Percentiles rank a stretch among this genome's conserved stretches.
Evolutionary conservation across 2,113 vertebrate species (phyloP).

Genomic region (Nyctibius bracteatus): DNA sequence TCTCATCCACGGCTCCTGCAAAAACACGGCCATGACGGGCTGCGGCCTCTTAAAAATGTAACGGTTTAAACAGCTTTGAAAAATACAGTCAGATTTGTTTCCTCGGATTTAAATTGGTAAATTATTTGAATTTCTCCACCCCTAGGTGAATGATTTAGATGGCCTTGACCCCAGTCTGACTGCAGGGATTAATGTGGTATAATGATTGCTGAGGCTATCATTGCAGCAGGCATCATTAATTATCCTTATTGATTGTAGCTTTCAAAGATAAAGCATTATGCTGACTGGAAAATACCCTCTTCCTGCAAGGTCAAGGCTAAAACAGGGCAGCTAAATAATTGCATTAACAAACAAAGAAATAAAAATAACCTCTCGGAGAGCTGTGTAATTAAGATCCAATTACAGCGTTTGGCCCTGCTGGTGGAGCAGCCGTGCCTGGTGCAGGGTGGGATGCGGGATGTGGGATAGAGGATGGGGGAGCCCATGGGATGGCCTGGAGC

Average conservation of each 20-base stretch:
- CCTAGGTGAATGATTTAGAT: constrained; percentile 93
- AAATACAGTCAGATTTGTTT: constrained; percentile 70
- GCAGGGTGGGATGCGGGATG: background rate
- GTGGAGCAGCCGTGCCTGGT: constrained; percentile 54
- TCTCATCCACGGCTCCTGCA: background rate
- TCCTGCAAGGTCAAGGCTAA: constrained; percentile 97
- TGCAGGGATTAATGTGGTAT: constrained; percentile 98
- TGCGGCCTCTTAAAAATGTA: background rate
- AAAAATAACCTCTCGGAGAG: constrained; percentile 80
- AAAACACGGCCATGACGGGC: background rate
- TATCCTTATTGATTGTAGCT: constrained; percentile 99
- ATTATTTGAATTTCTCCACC: constrained; percentile 99
- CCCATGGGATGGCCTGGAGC: constrained; percentile 42
- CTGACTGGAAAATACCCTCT: constrained; percentile 99
- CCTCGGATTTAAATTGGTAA: constrained; percentile 85
- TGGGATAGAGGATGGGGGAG: background rate
- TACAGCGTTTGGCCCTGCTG: constrained; percentile 69
- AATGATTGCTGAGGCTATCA: constrained; percentile 99
- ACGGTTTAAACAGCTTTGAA: constrained; percentile 30
- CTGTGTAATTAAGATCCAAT: constrained; percentile 82
- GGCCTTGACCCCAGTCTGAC: constrained; percentile 98
- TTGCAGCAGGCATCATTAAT: constrained; percentile 99
- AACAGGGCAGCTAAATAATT: constrained; percentile 89
- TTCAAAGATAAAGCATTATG: constrained; percentile 99
- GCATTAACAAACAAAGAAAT: constrained; percentile 84